Evolutionary conservation across 2,113 vertebrate species (phyloP), one percentile per base, ranked within the genome.

Genomic region (Syrmaticus mikado): DNA sequence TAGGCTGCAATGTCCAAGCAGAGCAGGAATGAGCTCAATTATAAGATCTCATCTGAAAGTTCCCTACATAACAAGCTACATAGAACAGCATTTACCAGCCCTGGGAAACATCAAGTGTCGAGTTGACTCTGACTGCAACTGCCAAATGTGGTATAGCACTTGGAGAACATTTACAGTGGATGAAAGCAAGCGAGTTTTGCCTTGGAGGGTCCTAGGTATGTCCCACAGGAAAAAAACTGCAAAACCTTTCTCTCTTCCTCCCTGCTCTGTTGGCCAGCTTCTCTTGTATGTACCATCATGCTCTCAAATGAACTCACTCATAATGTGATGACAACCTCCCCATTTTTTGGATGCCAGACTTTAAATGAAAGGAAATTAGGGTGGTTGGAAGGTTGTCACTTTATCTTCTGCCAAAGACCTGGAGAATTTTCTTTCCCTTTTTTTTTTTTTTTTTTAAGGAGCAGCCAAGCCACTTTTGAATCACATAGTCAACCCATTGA

Each of bases 401-500:
- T 84, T 72, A 81, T 57, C 60, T 65, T 84, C 79, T 95, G 96
- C 96, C 96, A 96, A 96, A 91, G 85, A 87, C 89, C 83, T 86
- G 87, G 80, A 96, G 83, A 92, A 94, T 89, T 96, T 97, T 96
- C 82, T 94, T 93, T 89, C 46, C 19, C 18, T 19, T 36, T 61
- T 55, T 30, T 30, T n/a, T 57, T 57, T 57, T 58, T n/a, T 58
- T 58, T 58, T 19, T 19, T 11, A 16, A 40, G 72, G 85, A 92
- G 85, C 8, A 10, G 92, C 90, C 91, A 96, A 96, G 94, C 87
- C 91, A 94, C 91, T 89, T 92, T 84, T 87, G 94, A 95, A 96
- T 93, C 89, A 82, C 87, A 82, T 30, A 77, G 67, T 84, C 94
- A 92, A 93, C 89, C 40, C 28, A 32, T 81, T 65, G 75, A 93